These are phyloP conservation scores for Miltochrista miniata DNA, from an alignment of 2,888 invertebrate species.

Conservation along the genomic window DNA sequence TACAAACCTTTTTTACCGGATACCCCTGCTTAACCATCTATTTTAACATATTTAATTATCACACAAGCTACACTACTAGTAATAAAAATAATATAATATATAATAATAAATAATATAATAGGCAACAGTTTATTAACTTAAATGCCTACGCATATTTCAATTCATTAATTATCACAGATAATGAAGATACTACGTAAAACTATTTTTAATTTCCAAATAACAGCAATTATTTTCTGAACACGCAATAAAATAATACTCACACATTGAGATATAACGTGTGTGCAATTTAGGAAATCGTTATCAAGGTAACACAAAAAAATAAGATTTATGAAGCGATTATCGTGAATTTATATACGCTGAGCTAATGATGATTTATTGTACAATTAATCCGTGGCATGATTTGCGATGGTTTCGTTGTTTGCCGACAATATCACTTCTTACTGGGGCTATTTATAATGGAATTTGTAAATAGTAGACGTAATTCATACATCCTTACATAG, in stretches of 20 bases:
- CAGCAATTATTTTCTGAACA: neutral
- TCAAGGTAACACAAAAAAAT: constrained; percentile 6
- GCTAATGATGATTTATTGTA: constrained; percentile 36
- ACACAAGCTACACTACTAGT: too few relatives aligned
- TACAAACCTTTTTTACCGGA: too few relatives aligned
- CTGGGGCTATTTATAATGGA: neutral
- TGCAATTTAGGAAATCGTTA: constrained; percentile 12
- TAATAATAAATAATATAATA: neutral
- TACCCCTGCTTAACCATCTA: too few relatives aligned
- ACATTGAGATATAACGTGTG: neutral
- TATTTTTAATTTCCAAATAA: neutral
- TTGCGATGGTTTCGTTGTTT: constrained; percentile 19
- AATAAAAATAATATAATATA: too few relatives aligned
- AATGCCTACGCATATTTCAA: neutral
- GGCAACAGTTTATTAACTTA: neutral
- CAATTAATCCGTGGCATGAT: constrained; percentile 12
- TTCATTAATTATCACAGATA: neutral
- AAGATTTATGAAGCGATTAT: constrained; percentile 11
- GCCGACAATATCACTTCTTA: neutral
- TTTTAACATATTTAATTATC: too few relatives aligned
- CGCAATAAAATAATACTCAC: neutral
- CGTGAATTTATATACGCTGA: constrained; percentile 5
- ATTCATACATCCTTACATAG: too few relatives aligned
- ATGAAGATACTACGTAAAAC: neutral
- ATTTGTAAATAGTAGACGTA: neutral